Percentiles rank a stretch among this genome's conserved stretches.
Conservation (phyloP, 2,888 invertebrate species). For the Cantharis rufa region DNA sequence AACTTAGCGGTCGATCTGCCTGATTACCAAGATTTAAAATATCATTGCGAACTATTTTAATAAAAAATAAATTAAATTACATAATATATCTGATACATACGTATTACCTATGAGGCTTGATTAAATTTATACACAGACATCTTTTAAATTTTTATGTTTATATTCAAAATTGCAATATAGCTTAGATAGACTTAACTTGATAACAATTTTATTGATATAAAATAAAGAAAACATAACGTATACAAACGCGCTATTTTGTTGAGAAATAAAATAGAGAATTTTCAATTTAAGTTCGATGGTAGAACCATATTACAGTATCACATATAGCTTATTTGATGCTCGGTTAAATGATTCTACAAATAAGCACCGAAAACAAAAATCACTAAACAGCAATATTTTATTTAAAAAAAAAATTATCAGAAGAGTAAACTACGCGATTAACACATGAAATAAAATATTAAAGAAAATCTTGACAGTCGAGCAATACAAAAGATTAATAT, state of each 20-base stretch:
- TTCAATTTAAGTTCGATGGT: slow-evolving; percentile 19
- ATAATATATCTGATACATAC: too few species aligned
- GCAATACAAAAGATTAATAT: too few species aligned
- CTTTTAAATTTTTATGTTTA: background rate
- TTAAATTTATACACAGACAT: background rate
- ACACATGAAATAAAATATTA: too few species aligned
- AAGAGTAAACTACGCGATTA: too few species aligned
- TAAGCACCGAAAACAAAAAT: background rate
- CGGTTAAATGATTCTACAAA: background rate
- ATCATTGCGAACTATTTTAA: background rate
- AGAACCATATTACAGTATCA: background rate
- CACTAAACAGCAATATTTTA: background rate
- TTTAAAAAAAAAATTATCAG: background rate
- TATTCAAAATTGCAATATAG: background rate
- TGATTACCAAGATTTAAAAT: background rate
- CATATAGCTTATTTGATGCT: background rate
- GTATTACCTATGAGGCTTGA: background rate
- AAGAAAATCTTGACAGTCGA: too few species aligned
- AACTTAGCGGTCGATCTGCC: background rate
- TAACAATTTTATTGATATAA: background rate
- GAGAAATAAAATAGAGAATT: slow-evolving; percentile 13
- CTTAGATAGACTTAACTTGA: background rate
- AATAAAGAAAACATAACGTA: slow-evolving; percentile 11
- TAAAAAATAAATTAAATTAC: background rate
- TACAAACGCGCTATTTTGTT: background rate